Evolutionary conservation across 2,797 vertebrate genomes (phyloP), one percentile per base, ranked within the genome.

Genomic region (Cryptoprocta ferox): DNA sequence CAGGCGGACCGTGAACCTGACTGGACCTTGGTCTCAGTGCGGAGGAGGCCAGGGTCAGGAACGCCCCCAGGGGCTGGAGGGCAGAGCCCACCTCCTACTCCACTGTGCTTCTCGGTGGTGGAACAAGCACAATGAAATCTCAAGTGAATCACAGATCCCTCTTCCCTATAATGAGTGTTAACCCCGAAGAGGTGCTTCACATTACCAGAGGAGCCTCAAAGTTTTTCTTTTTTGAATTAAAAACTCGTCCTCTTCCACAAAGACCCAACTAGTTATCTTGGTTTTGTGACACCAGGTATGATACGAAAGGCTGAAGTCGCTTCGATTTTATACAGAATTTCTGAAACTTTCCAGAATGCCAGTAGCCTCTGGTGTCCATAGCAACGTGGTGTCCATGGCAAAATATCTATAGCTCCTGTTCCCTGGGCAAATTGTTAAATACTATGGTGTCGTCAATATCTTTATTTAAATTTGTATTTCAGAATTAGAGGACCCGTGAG

Each of bases 111-210:
- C 32, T 7, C 10, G 63, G 10, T 1, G 56, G 21, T 48, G 65
- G 89, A 78, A 91, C 89, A 79, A 95, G 82, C 95, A 87, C 90
- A 92, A 9, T 28, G 56, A 65, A 93, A 28, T 68, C 61, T 24
- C 48, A 9, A 14, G 35, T 0, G 45, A 65, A 12, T 65, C 28
- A 2, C 78, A n/a, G 32, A 15, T 18, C 19, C 59, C 13, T 16
- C 50, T 63, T 65, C 59, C 71, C 26, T 24, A 1, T 5, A 56
- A 14, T n/a, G 65, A 75, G 21, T 42, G 61, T 78, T 6, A 61
- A 45, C 84, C 66, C 59, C 76, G 53, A 42, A 88, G 82, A 96
- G 66, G 78, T 28, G 68, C 63, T 96, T 70, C 32, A 63, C 71
- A 84, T 48, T n/a, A 61, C 65, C 73, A 66, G 94, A 93, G 80